Percentiles rank a stretch among this genome's conserved stretches.
phyloP scores from a whole-genome alignment of 2,888 invertebrate species.

The Seira ritae region DNA sequence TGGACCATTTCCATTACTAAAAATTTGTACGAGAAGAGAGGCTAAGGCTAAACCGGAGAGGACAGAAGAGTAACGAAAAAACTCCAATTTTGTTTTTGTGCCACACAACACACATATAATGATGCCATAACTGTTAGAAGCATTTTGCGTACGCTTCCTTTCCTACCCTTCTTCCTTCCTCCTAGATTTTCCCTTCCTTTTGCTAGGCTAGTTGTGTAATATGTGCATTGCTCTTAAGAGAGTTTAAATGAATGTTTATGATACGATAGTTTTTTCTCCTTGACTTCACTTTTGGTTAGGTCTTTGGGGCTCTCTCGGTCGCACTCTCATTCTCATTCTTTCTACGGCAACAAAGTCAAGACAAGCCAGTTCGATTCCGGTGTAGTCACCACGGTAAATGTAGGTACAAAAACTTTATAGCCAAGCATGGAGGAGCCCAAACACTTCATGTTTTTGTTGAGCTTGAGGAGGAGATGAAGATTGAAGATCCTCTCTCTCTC shows the following conservation, averaged over 20 bases:
- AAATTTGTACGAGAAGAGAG: not conserved
- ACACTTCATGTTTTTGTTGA: not conserved
- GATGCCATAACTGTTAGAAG: not conserved
- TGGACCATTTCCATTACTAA: not conserved
- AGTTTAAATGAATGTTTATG: constrained; percentile 7
- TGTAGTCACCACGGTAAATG: too few species aligned
- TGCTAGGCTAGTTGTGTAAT: too few species aligned
- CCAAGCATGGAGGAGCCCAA: too few species aligned
- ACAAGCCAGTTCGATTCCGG: too few species aligned
- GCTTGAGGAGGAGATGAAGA: not conserved
- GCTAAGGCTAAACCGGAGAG: too few species aligned
- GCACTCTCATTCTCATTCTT: too few species aligned
- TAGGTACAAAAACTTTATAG: too few species aligned
- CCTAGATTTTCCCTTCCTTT: not conserved
- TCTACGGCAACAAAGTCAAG: too few species aligned
- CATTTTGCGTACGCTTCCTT: not conserved
- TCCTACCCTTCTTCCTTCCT: constrained; percentile 11
- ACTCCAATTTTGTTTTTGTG: not conserved
- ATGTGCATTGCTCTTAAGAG: not conserved
- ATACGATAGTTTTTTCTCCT: not conserved
- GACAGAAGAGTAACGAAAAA: too few species aligned
- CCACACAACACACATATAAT: not conserved
- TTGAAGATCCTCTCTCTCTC: not conserved
- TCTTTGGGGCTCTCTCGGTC: not conserved
- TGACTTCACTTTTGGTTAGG: not conserved